Evolutionary conservation across 2,888 invertebrate species (phyloP), one percentile per base, ranked within the genome.

Genomic region (Schizotus pectinicornis): DNA sequence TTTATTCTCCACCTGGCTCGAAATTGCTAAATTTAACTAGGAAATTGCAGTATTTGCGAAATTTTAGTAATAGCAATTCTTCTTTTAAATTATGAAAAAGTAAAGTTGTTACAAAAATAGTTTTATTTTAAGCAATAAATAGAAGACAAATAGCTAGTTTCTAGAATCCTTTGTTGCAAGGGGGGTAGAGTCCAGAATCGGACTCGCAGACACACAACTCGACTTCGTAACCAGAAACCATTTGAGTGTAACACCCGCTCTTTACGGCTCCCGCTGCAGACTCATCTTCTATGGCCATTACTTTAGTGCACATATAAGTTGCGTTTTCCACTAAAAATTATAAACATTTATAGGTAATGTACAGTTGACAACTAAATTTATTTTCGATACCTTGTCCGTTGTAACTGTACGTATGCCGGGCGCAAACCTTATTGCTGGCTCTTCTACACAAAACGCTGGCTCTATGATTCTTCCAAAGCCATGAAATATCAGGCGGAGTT

Each of bases 301-400:
- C 87, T 73, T 86, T 84, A 41, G 87, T 85, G 71, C 89, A 89
- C 85, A 88, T 84, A 67, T 87, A 86, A 0, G 89, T 89, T 1
- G 87, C 84, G 72, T 89, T 89, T 74, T 85, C 83, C 61, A 85
- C 89, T 89, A 75, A 32, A 83, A 84, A 62, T 35, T n/a, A n/a
- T n/a, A n/a, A n/a, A n/a, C n/a, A n/a, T n/a, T n/a, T n/a, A n/a
- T n/a, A n/a, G n/a, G n/a, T n/a, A 53, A 32, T 36, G 36, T 61
- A 39, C 9, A 32, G 9, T 46, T 14, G 37, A 47, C 22, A 38
- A 34, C 9, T 14, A 6, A 13, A 12, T 9, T 43, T 43, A 34
- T 1, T 38, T 1, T 33, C 7, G 42, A 77, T 77, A 89, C 88
- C 82, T 59, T 77, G 77, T n/a, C 83, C 83, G 70, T 87, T 82